These are phyloP conservation scores for Sebastes oblongus DNA, from an alignment of 2,797 vertebrate species.

Conservation along the genomic window DNA sequence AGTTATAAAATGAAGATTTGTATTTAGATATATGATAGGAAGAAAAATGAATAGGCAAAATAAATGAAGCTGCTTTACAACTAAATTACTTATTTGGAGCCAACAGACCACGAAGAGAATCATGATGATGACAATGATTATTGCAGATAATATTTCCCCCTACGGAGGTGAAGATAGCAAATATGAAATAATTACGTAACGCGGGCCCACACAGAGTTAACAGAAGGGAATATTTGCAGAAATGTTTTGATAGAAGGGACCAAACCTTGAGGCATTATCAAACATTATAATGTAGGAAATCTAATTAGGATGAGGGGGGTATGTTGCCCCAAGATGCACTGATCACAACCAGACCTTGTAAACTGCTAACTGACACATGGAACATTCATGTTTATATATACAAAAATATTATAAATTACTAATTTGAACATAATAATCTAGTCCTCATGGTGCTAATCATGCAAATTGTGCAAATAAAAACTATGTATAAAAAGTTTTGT, in stretches of 20 bases:
- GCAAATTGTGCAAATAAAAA: not conserved
- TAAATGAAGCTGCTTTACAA: slow-evolving; percentile 85
- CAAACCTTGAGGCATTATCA: slow-evolving; percentile 72
- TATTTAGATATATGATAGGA: slow-evolving; percentile 89
- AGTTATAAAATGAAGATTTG: slow-evolving; percentile 88
- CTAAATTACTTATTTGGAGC: slow-evolving; percentile 86
- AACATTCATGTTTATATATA: slow-evolving; percentile 26
- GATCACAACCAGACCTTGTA: slow-evolving; percentile 69
- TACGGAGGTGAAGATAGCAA: slow-evolving; percentile 75
- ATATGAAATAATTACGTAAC: slow-evolving; percentile 74
- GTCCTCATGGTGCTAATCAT: not conserved
- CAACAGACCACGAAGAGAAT: slow-evolving; percentile 79
- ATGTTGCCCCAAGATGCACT: slow-evolving; percentile 48
- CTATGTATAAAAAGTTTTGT: slow-evolving; percentile 29
- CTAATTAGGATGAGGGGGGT: slow-evolving; percentile 74
- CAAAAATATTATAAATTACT: slow-evolving; percentile 16
- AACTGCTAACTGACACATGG: slow-evolving; percentile 51
- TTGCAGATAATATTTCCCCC: slow-evolving; percentile 77
- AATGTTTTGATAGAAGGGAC: slow-evolving; percentile 68
- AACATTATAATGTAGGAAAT: slow-evolving; percentile 76
- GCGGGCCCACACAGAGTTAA: slow-evolving; percentile 67
- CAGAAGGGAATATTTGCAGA: slow-evolving; percentile 56
- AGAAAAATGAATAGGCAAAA: slow-evolving; percentile 85
- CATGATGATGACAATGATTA: slow-evolving; percentile 82
- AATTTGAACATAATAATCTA: slow-evolving; percentile 21